These are phyloP conservation scores for Prionace glauca DNA, from an alignment of 2,797 vertebrate species.

Conservation along the genomic window DNA sequence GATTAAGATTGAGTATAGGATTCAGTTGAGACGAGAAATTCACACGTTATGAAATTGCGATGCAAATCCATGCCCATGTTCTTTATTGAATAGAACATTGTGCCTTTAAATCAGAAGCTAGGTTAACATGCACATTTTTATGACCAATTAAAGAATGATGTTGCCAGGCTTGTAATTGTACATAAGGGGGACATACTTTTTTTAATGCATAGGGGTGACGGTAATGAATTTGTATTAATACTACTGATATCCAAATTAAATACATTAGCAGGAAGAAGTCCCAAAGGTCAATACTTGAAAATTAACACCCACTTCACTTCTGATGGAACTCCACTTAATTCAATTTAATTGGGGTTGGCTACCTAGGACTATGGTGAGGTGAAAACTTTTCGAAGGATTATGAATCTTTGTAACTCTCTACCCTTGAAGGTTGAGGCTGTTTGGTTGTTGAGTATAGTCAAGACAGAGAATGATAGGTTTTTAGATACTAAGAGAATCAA, in stretches of 20 bases:
- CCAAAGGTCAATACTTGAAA: not conserved
- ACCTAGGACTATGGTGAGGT: no score
- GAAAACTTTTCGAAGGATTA: no score
- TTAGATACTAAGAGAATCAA: no score
- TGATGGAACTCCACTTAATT: not conserved
- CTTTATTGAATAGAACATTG: not conserved
- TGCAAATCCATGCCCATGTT: not conserved
- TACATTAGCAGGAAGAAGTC: not conserved
- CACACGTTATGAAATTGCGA: not conserved
- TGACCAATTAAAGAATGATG: not conserved
- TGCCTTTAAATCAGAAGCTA: not conserved
- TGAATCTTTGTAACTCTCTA: no score
- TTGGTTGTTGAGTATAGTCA: no score
- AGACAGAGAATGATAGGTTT: no score
- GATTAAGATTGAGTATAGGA: not conserved
- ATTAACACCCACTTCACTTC: not conserved
- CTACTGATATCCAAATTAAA: not conserved
- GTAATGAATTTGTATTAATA: not conserved
- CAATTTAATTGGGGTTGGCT: no score
- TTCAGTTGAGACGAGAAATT: not conserved
- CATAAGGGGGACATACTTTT: not conserved
- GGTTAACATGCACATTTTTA: not conserved
- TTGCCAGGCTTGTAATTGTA: not conserved
- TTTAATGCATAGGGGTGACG: not conserved
- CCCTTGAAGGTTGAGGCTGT: no score